A percentile compares a stretch with the other conserved stretches of the same genome.
phyloP scores from a whole-genome alignment of 2,888 invertebrate genomes.

The Sisyra nigra region DNA sequence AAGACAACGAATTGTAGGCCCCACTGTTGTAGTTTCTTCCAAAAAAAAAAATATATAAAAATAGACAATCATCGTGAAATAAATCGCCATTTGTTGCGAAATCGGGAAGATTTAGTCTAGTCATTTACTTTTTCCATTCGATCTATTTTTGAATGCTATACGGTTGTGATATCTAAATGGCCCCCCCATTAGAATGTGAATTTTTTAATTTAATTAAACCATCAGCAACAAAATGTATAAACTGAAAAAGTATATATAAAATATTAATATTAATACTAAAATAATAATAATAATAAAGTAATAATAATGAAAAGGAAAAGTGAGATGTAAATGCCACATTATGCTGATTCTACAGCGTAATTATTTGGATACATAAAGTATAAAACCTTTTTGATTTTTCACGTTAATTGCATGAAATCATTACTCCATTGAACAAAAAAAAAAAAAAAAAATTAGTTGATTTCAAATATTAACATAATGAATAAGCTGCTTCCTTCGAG shows the following conservation, averaged over 20 bases:
- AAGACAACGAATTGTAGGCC: too few species aligned
- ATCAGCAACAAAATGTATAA: slow-evolving; percentile 1
- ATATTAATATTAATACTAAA: slow-evolving; percentile 1
- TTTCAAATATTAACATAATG: slow-evolving; percentile 1
- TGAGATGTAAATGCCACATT: slow-evolving; percentile 8
- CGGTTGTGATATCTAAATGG: too few species aligned
- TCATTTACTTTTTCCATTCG: too few species aligned
- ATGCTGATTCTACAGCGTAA: slow-evolving; percentile 9
- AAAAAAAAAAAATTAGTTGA: slow-evolving; percentile 1
- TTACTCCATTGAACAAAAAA: slow-evolving; percentile 5
- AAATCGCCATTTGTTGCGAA: too few species aligned
- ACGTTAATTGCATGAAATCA: slow-evolving; percentile 8
- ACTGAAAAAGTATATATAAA: slow-evolving; percentile 2
- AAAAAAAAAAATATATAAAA: too few species aligned
- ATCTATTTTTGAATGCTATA: too few species aligned
- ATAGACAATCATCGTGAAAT: too few species aligned
- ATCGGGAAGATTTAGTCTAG: too few species aligned
- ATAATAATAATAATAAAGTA: too few species aligned
- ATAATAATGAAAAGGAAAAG: slow-evolving; percentile 3
- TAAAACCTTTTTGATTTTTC: slow-evolving; percentile 7
- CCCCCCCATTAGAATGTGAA: too few species aligned
- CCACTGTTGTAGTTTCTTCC: too few species aligned
- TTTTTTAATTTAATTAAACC: background rate
- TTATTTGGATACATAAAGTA: slow-evolving; percentile 8
- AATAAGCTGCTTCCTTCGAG: slow-evolving; percentile 7